Percentiles rank a stretch among this genome's conserved stretches.
phyloP scores from a whole-genome alignment of 2,888 invertebrate genomes.

The Megastigmus dorsalis region DNA sequence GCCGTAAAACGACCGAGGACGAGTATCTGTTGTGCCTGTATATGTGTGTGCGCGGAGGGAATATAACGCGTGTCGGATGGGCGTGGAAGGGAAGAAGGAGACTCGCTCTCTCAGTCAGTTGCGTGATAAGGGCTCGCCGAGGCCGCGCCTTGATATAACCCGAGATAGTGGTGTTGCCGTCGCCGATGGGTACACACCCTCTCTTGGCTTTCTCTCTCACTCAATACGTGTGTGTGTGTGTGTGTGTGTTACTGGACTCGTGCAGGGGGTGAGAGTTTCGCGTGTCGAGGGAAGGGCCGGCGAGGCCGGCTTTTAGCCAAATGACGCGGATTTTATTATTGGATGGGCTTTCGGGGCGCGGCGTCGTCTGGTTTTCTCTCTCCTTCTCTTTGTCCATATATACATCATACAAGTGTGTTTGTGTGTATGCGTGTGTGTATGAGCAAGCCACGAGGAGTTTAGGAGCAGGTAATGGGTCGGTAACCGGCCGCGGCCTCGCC shows the following conservation, averaged over 20 bases:
- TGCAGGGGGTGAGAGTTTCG: neutral
- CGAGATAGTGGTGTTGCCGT: neutral
- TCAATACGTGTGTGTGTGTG: no score
- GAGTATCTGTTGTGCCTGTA: no score
- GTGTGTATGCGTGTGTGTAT: neutral
- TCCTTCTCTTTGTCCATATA: no score
- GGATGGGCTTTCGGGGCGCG: conserved; percentile 34
- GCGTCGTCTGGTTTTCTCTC: no score
- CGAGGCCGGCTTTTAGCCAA: conserved; percentile 45
- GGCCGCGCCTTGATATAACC: conserved; percentile 42
- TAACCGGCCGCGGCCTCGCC: conserved; percentile 14
- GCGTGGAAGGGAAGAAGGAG: conserved; percentile 24
- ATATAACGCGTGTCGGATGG: conserved; percentile 20
- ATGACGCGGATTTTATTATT: conserved; percentile 47
- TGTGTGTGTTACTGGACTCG: no score
- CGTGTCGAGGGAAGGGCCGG: neutral
- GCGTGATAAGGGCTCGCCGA: conserved; percentile 44
- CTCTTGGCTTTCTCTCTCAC: no score
- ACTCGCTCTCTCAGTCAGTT: conserved; percentile 7
- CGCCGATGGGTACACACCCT: conserved; percentile 32
- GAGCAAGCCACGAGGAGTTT: neutral
- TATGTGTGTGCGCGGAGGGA: no score
- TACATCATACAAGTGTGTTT: no score
- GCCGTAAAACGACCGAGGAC: no score
- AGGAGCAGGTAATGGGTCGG: conserved; percentile 22